Evolutionary conservation across 2,113 vertebrate genomes (phyloP).

Genomic region (Tenrec ecaudatus): DNA sequence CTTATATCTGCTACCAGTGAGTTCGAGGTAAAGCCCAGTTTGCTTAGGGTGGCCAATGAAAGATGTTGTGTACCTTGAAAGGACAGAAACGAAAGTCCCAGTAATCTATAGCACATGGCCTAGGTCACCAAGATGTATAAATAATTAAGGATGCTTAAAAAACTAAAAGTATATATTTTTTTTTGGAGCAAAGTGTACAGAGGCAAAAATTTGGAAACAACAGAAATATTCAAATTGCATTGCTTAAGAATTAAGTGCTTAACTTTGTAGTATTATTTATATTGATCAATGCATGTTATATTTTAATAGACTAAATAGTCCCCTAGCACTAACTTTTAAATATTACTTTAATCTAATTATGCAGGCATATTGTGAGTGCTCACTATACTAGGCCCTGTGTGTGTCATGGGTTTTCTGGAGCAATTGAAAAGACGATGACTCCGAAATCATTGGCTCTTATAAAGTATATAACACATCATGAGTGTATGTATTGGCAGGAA

Average conservation of each 20-base stretch:
- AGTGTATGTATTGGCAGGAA: not conserved
- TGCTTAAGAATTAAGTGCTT: conserved; percentile 5
- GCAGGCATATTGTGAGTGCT: not conserved
- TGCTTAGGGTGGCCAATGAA: too few relatives aligned
- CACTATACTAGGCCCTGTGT: not conserved
- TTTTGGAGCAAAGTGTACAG: not conserved
- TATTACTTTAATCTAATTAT: not conserved
- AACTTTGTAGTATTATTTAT: not conserved
- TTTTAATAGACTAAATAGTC: not conserved
- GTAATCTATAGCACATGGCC: too few relatives aligned
- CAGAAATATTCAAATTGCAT: conserved; percentile 26
- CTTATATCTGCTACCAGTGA: too few relatives aligned
- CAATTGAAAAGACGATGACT: not conserved
- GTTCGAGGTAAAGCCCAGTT: too few relatives aligned
- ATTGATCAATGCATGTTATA: conserved; percentile 11
- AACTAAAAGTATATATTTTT: not conserved
- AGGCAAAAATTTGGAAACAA: not conserved
- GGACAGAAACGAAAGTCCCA: too few relatives aligned
- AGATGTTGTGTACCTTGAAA: too few relatives aligned
- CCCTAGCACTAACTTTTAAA: conserved; percentile 1
- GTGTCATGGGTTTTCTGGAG: not conserved
- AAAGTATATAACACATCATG: not conserved
- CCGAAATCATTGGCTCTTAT: not conserved
- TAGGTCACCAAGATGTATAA: too few relatives aligned
- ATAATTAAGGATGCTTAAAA: not conserved